These are phyloP conservation scores for Ageneiosus marmoratus DNA, from an alignment of 2,113 vertebrate species.

Conservation along the genomic window DNA sequence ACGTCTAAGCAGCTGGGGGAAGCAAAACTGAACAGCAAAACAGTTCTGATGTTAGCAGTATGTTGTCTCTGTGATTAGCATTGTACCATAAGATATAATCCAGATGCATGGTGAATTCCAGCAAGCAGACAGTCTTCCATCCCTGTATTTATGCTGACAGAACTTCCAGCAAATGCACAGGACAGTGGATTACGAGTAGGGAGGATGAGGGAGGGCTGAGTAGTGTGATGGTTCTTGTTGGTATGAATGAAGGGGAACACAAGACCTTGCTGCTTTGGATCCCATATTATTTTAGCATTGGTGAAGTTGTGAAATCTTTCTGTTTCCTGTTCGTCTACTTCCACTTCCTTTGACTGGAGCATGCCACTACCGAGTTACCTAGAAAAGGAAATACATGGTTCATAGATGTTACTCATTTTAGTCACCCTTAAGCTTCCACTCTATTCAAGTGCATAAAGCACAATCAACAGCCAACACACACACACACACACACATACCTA, in stretches of 20 bases:
- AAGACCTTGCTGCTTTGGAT: slow-evolving; percentile 14
- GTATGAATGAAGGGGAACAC: slow-evolving; percentile 31
- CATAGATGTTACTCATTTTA: background rate
- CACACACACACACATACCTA: too few relatives aligned
- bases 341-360: background rate
- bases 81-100: slow-evolving; percentile 33
- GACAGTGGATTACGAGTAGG: background rate
- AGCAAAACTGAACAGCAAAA: slow-evolving; percentile 26
- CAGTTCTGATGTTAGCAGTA: slow-evolving; percentile 22
- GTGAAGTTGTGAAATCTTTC: slow-evolving; percentile 19
- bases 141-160: slow-evolving; percentile 11
- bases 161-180: slow-evolving; percentile 22
- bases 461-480: background rate
- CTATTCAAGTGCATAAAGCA: background rate
- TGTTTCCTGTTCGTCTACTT: background rate
- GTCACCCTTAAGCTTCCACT: background rate
- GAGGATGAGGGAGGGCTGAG: slow-evolving; percentile 15
- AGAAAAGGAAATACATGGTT: slow-evolving; percentile 27
- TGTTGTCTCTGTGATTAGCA: slow-evolving; percentile 19
- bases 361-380: slow-evolving; percentile 78
- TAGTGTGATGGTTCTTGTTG: slow-evolving; percentile 30
- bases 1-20: slow-evolving; percentile 15
- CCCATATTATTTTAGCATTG: slow-evolving; percentile 23
- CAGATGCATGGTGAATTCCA: slow-evolving; percentile 14
- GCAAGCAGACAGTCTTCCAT: slow-evolving; percentile 27